Evolutionary conservation across 2,113 vertebrate species (phyloP), one percentile per base, ranked within the genome.

Genomic region (Petromus typicus): DNA sequence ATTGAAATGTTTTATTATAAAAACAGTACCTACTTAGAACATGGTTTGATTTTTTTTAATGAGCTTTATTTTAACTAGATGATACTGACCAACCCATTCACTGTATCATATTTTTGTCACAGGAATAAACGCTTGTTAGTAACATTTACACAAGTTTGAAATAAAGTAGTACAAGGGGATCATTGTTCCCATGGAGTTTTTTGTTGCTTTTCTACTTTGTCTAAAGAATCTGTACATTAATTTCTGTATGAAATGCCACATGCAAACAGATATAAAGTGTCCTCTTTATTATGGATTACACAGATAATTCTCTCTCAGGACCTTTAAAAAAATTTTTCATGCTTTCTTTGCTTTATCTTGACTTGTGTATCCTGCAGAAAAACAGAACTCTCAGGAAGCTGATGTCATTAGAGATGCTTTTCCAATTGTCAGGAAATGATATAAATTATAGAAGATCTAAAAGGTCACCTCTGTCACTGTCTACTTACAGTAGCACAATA

Each of bases 401-500:
- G 83, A 4, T 75, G 79, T 10, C 98, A 97, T 91, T 94, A 56
- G 43, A 97, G 61, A 34, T 95, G 27, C 66, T 94, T 97, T 95
- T 94, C 73, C 90, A 93, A 93, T 89, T 97, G 61, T 45, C 89
- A 87, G 89, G 84, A 95, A 98, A 96, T 98, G 95, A 98, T 94
- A 54, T 40, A 97, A 98, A 97, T 95, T 93, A 34, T 86, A 95
- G 95, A 89, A 96, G 97, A 98, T 91, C 93, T 90, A 64, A 98
- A 98, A 98, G 97, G 97, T 97, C 97, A 98, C 95, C 71, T 98
- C 48, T 97, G 69, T 25, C 91, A 51, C 82, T 63, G 37, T 97
- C 79, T 81, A 96, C 71, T 98, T 97, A 56, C 91, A 90, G 95
- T 89, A 96, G 54, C 66, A 73, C 37, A 93, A 12, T 94, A 73